These are phyloP conservation scores for Xestia xanthographa DNA, from an alignment of 2,888 invertebrate species.

Conservation along the genomic window DNA sequence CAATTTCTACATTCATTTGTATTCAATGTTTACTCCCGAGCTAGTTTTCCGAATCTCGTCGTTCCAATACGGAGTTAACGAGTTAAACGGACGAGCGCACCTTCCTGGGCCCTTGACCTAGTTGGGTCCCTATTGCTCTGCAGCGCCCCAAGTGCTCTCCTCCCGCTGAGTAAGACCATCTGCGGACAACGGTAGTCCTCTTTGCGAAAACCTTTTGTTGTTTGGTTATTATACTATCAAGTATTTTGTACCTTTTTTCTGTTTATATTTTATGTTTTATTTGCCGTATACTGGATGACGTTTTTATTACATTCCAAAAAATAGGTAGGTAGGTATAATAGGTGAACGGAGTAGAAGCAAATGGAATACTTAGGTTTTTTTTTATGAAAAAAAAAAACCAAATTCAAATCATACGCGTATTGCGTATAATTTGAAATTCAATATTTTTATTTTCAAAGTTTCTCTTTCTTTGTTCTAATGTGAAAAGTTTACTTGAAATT, in stretches of 20 bases:
- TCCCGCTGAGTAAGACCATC: slow-evolving; percentile 37
- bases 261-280: background rate
- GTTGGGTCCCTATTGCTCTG: slow-evolving; percentile 43
- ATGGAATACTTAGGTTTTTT: too few species aligned
- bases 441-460: too few species aligned
- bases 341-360: too few species aligned
- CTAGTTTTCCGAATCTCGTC: slow-evolving; percentile 37
- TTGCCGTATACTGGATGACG: too few species aligned
- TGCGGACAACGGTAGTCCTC: slow-evolving; percentile 12
- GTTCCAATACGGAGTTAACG: slow-evolving; percentile 40
- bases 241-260: too few species aligned
- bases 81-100: slow-evolving; percentile 47
- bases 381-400: too few species aligned
- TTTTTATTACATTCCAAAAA: too few species aligned
- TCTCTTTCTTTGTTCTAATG: too few species aligned
- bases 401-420: too few species aligned
- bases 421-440: too few species aligned
- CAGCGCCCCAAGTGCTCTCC: slow-evolving; percentile 31
- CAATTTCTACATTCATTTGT: slow-evolving; percentile 2
- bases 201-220: slow-evolving; percentile 15
- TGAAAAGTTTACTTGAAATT: too few species aligned
- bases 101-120: slow-evolving; percentile 57
- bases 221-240: background rate
- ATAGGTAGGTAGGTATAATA: too few species aligned
- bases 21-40: slow-evolving; percentile 25